A percentile compares a stretch with the other conserved stretches of the same genome.
Evolutionary conservation across 1,140 invertebrate species (phyloP).

Genomic region (Neodiprion pinetum): DNA sequence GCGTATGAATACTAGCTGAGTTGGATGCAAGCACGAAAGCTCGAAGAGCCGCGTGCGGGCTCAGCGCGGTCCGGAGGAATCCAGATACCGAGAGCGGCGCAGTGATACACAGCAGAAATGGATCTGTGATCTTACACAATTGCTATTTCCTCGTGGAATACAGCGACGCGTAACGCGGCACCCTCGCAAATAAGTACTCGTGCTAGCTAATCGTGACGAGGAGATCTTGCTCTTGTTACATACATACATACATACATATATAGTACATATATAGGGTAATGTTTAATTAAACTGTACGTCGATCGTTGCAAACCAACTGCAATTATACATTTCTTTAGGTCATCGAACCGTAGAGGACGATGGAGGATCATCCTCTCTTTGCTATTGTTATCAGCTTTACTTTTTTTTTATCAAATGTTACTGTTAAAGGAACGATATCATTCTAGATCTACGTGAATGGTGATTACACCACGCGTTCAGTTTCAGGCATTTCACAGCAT

Average conservation of each 20-base stretch:
- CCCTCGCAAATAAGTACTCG: not conserved
- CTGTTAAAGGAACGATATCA: not conserved
- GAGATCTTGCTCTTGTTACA: too few species aligned
- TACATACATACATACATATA: too few species aligned
- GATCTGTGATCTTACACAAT: not conserved
- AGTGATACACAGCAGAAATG: not conserved
- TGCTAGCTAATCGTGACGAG: not conserved
- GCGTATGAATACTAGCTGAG: conserved; percentile 5
- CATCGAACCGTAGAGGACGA: not conserved
- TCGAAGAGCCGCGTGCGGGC: not conserved
- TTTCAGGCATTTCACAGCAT: not conserved
- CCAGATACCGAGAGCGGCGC: not conserved
- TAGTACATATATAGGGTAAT: too few species aligned
- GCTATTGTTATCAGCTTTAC: not conserved
- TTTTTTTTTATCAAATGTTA: not conserved
- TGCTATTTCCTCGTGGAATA: not conserved
- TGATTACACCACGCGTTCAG: not conserved
- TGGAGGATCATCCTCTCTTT: not conserved
- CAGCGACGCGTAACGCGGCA: not conserved
- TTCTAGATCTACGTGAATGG: not conserved
- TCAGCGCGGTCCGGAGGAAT: not conserved
- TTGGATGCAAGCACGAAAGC: not conserved
- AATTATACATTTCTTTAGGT: not conserved
- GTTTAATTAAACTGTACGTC: not conserved
- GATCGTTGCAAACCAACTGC: not conserved